Percentiles rank a stretch among this genome's conserved stretches.
Conservation (phyloP, 2,113 vertebrate species). For the Scalopus aquaticus region DNA sequence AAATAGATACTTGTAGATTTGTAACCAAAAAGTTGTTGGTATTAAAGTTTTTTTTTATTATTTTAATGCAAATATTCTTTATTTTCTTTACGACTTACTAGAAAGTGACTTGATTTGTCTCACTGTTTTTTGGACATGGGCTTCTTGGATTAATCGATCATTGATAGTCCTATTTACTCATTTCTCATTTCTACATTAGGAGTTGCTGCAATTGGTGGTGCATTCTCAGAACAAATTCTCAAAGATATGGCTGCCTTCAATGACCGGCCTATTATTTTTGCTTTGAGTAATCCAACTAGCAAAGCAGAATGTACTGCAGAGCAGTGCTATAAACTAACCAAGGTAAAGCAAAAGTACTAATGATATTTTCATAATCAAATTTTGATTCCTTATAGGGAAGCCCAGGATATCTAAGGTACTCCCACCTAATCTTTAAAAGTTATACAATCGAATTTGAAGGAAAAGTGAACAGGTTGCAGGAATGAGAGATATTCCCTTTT, state of each 20-base stretch:
- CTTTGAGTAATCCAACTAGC: constrained; percentile 98
- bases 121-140: not conserved
- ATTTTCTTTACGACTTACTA: constrained; percentile 26
- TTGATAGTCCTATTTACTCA: not conserved
- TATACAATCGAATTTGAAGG: not conserved
- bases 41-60: constrained; percentile 63
- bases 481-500: not conserved
- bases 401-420: not conserved
- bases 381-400: not conserved
- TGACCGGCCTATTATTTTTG: constrained; percentile 95
- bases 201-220: constrained; percentile 94
- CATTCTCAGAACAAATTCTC: constrained; percentile 94
- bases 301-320: constrained; percentile 99
- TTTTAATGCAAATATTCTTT: not conserved
- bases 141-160: not conserved
- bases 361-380: not conserved
- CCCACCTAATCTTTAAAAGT: not conserved
- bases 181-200: constrained; percentile 84
- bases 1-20: not conserved
- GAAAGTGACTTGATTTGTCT: not conserved
- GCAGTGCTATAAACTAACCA: constrained; percentile 94
- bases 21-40: not conserved
- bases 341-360: constrained; percentile 85
- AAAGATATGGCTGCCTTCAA: constrained; percentile 95
- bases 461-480: not conserved